Evolutionary conservation across 64 coral and sea anemone genomes (phyloP).

Genomic region (Astreopora myriophthalma): DNA sequence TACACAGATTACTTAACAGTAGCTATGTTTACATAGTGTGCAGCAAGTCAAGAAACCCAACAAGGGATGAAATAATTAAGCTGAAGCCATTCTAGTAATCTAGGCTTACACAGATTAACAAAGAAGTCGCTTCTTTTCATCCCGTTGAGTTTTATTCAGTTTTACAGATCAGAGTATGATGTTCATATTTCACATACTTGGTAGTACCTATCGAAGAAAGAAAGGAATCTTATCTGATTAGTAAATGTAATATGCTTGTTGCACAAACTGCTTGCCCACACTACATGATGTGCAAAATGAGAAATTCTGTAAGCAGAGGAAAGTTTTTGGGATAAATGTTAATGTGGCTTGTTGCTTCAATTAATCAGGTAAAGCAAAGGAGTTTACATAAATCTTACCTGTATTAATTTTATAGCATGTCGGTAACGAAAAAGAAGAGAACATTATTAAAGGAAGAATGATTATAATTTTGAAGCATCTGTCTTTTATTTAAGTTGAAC

Average conservation of each 20-base stretch:
- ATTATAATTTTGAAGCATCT: slow-evolving; percentile 14
- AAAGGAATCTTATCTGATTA: slow-evolving; percentile 7
- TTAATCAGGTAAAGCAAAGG: slow-evolving; percentile 24
- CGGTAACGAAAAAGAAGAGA: slow-evolving; percentile 15
- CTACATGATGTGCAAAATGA: slow-evolving; percentile 3
- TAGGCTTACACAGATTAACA: slow-evolving; percentile 14
- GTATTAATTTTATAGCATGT: slow-evolving; percentile 26
- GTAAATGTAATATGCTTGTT: slow-evolving; percentile 18
- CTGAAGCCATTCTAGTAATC: slow-evolving; percentile 5
- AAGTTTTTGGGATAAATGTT: slow-evolving; percentile 14
- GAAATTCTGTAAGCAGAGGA: slow-evolving; percentile 23
- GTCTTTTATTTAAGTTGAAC: slow-evolving; percentile 15
- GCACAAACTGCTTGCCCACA: slow-evolving; percentile 7
- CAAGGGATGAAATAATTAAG: slow-evolving; percentile 7
- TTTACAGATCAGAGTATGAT: slow-evolving; percentile 8
- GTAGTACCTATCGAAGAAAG: neutral
- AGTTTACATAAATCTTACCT: slow-evolving; percentile 26
- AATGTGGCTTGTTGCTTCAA: slow-evolving; percentile 23
- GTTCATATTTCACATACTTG: slow-evolving; percentile 7
- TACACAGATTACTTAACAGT: slow-evolving; percentile 13
- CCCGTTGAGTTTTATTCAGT: slow-evolving; percentile 8
- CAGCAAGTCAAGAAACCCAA: slow-evolving; percentile 7
- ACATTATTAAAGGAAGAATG: slow-evolving; percentile 14
- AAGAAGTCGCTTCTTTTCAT: slow-evolving; percentile 2
- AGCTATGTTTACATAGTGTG: neutral